phyloP scores from a whole-genome alignment of 2,113 vertebrate species.

The Xenus cinereus region DNA sequence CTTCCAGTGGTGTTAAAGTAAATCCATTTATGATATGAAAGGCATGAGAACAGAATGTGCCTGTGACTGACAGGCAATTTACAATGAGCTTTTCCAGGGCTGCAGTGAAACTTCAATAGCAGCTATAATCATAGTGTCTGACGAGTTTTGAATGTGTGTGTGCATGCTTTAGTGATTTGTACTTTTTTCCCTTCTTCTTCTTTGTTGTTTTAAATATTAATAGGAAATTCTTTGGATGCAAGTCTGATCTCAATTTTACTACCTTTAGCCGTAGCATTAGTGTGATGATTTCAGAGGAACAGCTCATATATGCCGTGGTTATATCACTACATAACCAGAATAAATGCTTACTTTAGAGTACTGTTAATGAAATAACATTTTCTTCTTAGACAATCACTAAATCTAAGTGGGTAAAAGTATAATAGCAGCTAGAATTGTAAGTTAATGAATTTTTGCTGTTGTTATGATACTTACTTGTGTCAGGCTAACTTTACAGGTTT shows the following conservation, averaged over 20 bases:
- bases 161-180: not conserved
- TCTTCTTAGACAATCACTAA: not conserved
- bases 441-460: not conserved
- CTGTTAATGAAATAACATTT: not conserved
- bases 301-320: not conserved
- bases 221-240: not conserved
- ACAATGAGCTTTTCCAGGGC: not conserved
- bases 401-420: not conserved
- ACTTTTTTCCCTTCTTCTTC: not conserved
- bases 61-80: not conserved
- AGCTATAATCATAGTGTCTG: not conserved
- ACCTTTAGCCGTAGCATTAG: not conserved
- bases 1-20: not conserved
- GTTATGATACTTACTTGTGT: not conserved
- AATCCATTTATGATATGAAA: not conserved
- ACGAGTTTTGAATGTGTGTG: not conserved
- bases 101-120: not conserved
- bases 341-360: not conserved
- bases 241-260: not conserved
- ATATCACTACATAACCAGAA: not conserved
- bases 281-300: not conserved
- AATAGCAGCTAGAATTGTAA: not conserved
- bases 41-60: not conserved
- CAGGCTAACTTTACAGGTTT: conserved; percentile 28
- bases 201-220: not conserved